phyloP scores from a whole-genome alignment of 2,113 vertebrate genomes.

The Puma concolor region DNA sequence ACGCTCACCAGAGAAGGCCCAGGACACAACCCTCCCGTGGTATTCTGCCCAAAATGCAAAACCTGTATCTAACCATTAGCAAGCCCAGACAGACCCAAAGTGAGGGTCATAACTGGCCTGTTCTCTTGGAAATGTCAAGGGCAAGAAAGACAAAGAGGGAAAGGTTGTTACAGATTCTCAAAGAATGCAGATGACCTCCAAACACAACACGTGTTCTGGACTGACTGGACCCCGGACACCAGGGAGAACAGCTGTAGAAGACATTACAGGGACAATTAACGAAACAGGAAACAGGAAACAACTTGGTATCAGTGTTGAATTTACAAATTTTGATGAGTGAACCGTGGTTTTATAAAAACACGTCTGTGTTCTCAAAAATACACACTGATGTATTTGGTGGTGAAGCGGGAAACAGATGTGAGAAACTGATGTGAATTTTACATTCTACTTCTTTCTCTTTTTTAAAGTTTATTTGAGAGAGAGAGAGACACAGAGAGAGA shows the following conservation, averaged over 20 bases:
- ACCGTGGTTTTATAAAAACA: background rate
- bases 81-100: background rate
- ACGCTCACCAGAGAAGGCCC: background rate
- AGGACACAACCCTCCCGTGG: no score
- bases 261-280: accelerated
- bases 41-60: background rate
- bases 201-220: background rate
- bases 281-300: accelerated
- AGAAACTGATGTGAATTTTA: background rate
- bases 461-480: no score
- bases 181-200: background rate
- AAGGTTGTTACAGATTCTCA: background rate
- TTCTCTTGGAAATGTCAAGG: background rate
- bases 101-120: background rate
- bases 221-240: background rate
- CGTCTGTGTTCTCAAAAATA: background rate
- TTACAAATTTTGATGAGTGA: background rate
- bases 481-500: no score
- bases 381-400: no score
- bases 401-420: background rate
- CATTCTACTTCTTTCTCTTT: background rate
- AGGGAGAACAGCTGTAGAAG: background rate
- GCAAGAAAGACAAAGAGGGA: background rate
- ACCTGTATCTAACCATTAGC: background rate
- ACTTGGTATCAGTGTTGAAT: no score